Evolutionary conservation across 23 tunicate genomes (phyloP), one percentile per base, ranked within the genome.

Genomic region (Trididemnum clinides): DNA sequence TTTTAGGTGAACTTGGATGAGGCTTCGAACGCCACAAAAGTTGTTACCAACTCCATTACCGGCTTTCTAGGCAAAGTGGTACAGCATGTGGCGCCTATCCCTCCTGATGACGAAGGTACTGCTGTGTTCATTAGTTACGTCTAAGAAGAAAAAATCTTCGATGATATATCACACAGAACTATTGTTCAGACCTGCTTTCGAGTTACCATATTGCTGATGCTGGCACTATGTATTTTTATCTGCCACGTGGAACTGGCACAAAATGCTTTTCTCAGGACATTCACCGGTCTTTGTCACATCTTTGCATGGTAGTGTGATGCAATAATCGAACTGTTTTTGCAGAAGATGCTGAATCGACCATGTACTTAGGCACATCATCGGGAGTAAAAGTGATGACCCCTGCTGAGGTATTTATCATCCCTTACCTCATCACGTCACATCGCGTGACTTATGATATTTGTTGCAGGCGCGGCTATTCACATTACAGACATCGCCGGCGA

Each of bases 391-490:
- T 88, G 0, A 80, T 92, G 34, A 82, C 92, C 1, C 97, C 97
- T 0, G 77, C 92, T 39, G 92, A 92, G 90, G 97, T 92, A 35
- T 27, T 22, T 39, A 1, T 76, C 20, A 0, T 76, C 0, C 32
- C 0, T 76, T 44, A 15, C 54, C 12, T 15, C 54, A 44, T 7
- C 54, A 44, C 54, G 12, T 15, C 15, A 15, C 54, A 84, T 88
- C 92, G 99, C 99, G 37, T 93, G 96, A 0, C 65, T 91, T 15
- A 76, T 64, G 59, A 29, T 85, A 0, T 39, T 96, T n/a, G n/a
- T n/a, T n/a, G n/a, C 87, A 93, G 98, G 99, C 99, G 37, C 96
- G 96, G 1, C 65, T 91, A 19, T 82, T 64, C 71, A 29, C 87
- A 0, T 39, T 96, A 27, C 99, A 95, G 57, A 91, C 95, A 5